These are phyloP conservation scores for Nibea albiflora DNA, from an alignment of 2,113 vertebrate genomes.

Conservation along the genomic window DNA sequence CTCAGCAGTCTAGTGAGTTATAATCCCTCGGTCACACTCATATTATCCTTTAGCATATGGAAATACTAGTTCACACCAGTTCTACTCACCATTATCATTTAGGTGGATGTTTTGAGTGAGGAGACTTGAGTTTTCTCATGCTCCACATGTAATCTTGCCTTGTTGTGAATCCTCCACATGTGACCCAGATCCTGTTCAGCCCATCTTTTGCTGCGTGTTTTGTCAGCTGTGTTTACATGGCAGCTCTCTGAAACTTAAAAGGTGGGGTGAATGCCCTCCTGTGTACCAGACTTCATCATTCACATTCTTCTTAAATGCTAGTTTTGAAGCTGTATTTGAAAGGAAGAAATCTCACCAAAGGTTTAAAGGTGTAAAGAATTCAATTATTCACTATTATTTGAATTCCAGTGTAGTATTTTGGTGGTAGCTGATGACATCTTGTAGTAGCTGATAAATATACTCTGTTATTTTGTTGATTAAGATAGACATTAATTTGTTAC, in stretches of 20 bases:
- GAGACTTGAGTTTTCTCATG: neutral
- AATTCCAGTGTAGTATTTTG: neutral
- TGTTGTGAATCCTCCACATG: slow-evolving; percentile 46
- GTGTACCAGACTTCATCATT: slow-evolving; percentile 38
- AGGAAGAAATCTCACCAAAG: neutral
- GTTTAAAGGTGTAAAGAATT: neutral
- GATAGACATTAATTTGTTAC: neutral
- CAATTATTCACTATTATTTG: neutral
- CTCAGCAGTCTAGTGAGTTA: neutral
- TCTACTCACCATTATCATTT: slow-evolving; percentile 12
- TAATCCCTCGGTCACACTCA: slow-evolving; percentile 31
- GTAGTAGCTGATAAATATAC: neutral
- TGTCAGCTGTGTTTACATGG: slow-evolving; percentile 76
- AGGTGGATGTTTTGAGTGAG: slow-evolving; percentile 16
- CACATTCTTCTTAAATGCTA: slow-evolving; percentile 14
- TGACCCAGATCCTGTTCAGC: slow-evolving; percentile 22
- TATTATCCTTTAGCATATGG: slow-evolving; percentile 27
- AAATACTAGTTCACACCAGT: slow-evolving; percentile 31
- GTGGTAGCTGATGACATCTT: neutral
- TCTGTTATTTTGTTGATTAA: neutral
- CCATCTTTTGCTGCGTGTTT: slow-evolving; percentile 56
- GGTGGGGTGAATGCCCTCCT: slow-evolving; percentile 57
- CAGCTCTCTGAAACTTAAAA: slow-evolving; percentile 55
- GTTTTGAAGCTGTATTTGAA: neutral
- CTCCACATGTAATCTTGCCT: slow-evolving; percentile 6